These are phyloP conservation scores for Chaenogobius annularis DNA, from an alignment of 2,113 vertebrate species.

Conservation along the genomic window DNA sequence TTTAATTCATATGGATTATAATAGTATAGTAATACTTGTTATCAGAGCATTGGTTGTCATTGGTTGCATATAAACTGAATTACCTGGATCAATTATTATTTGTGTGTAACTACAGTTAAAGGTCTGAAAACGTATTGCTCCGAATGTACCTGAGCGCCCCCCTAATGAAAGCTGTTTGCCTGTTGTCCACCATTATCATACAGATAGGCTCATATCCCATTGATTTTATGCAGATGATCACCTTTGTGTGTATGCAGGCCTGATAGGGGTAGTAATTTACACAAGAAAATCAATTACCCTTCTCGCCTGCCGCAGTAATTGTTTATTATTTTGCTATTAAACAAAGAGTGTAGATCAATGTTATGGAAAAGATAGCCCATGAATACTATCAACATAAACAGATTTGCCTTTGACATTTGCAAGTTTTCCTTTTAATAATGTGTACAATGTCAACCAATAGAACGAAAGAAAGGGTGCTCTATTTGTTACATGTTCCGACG, in stretches of 20 bases:
- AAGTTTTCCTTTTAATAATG: conserved; percentile 91
- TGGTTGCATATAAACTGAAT: not conserved
- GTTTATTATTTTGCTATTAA: conserved; percentile 99
- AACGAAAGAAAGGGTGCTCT: conserved; percentile 40
- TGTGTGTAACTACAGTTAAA: not conserved
- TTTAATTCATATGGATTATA: too few species aligned
- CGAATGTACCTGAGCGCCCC: conserved; percentile 11
- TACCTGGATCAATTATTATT: not conserved
- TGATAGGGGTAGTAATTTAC: conserved; percentile 91
- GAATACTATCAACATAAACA: conserved; percentile 97
- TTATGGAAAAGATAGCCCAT: conserved; percentile 89
- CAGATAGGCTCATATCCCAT: conserved; percentile 90
- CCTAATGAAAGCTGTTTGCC: conserved; percentile 57
- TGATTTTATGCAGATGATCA: conserved; percentile 99
- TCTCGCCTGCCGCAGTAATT: conserved; percentile 92
- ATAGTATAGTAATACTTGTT: too few species aligned
- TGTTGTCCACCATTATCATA: conserved; percentile 83
- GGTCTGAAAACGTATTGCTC: conserved; percentile 1
- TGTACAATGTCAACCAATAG: conserved; percentile 95
- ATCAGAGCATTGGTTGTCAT: not conserved
- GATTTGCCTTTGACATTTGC: conserved; percentile 89
- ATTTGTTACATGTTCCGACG: not conserved
- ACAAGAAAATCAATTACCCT: conserved; percentile 99
- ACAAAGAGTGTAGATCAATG: conserved; percentile 98
- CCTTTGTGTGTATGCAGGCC: conserved; percentile 93